Conservation (phyloP, 2,797 vertebrate genomes). For the Ctenopoma multispine region DNA sequence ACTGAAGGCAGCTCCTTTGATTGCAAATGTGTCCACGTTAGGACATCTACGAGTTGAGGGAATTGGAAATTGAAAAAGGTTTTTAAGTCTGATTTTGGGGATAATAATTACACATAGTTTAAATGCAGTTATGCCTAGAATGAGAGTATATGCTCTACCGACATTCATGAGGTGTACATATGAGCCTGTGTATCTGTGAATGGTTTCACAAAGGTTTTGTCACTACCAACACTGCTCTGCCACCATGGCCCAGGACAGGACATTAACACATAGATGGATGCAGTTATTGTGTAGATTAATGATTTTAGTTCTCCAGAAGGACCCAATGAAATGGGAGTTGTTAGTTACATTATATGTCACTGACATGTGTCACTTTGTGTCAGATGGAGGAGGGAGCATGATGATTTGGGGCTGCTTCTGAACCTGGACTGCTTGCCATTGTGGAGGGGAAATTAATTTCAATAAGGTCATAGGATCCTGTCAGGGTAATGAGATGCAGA, state of each 20-base stretch:
- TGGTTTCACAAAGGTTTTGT: slow-evolving; percentile 43
- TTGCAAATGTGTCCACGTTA: slow-evolving; percentile 39
- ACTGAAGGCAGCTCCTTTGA: slow-evolving; percentile 31
- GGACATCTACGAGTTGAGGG: neutral
- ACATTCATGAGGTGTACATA: slow-evolving; percentile 4
- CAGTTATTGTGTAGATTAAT: slow-evolving; percentile 56
- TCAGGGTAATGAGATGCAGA: too few relatives aligned
- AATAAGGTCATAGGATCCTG: too few relatives aligned
- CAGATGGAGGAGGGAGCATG: too few relatives aligned
- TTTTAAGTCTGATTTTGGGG: neutral
- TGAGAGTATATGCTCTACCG: neutral
- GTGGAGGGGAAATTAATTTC: too few relatives aligned
- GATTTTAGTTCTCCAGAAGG: slow-evolving; percentile 47
- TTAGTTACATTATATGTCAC: slow-evolving; percentile 45
- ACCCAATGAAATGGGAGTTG: slow-evolving; percentile 60
- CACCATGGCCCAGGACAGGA: slow-evolving; percentile 29
- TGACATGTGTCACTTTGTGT: too few relatives aligned
- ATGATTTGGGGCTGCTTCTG: too few relatives aligned
- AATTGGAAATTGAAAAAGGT: neutral
- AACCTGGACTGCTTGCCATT: too few relatives aligned
- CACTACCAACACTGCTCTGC: slow-evolving; percentile 12
- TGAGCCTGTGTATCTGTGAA: slow-evolving; percentile 16
- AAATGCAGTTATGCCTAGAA: slow-evolving; percentile 7
- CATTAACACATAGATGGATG: slow-evolving; percentile 64
- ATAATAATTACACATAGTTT: slow-evolving; percentile 2